Conservation (phyloP, 2,113 vertebrate species). For the Hiodon tergisus region DNA sequence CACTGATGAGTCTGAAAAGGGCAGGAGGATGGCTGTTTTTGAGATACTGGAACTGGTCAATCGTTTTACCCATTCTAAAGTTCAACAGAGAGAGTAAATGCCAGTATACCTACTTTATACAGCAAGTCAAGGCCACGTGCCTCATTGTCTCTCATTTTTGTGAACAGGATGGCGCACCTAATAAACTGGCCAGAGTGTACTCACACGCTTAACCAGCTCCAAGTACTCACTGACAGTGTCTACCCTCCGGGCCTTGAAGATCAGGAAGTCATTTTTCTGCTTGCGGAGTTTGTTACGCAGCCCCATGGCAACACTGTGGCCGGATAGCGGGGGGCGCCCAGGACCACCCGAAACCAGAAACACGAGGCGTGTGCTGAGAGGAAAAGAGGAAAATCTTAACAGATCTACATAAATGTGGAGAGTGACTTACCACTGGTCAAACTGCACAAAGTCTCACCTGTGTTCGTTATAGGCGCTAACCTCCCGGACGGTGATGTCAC, state of each 20-base stretch:
- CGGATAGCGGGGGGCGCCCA: conserved; percentile 80
- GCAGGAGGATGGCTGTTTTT: too few relatives aligned
- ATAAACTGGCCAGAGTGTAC: too few relatives aligned
- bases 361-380: conserved; percentile 84
- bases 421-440: not conserved
- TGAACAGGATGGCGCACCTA: too few relatives aligned
- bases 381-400: not conserved
- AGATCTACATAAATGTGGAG: not conserved
- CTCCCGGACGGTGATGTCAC: conserved; percentile 87
- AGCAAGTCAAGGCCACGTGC: too few relatives aligned
- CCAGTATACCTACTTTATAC: too few relatives aligned
- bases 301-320: conserved; percentile 75
- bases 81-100: too few relatives aligned
- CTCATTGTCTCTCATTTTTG: too few relatives aligned
- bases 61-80: too few relatives aligned
- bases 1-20: too few relatives aligned
- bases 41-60: too few relatives aligned
- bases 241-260: conserved; percentile 79
- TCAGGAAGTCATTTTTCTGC: conserved; percentile 91
- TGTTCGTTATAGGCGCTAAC: conserved; percentile 87
- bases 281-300: conserved; percentile 83
- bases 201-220: conserved; percentile 3
- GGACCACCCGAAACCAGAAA: conserved; percentile 89
- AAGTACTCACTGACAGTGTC: conserved; percentile 86
- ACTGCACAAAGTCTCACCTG: conserved; percentile 62